Conservation (phyloP, 1,140 invertebrate genomes). For the Zaprionus inermis region DNA sequence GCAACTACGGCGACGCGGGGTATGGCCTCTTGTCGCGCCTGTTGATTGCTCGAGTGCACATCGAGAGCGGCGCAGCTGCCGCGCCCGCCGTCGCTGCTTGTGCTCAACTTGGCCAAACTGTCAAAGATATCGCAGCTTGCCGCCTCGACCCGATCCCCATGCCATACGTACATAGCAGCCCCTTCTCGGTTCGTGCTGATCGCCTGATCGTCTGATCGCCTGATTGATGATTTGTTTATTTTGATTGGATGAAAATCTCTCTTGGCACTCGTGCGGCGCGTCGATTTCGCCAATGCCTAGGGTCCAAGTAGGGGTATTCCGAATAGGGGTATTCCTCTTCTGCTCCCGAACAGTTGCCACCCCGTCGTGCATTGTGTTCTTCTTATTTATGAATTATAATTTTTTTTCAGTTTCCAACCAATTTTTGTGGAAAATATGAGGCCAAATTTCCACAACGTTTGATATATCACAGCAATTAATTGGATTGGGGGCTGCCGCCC, state of each 20-base stretch:
- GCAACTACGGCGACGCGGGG: constrained; percentile 11
- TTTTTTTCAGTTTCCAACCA: constrained; percentile 35
- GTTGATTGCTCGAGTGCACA: constrained; percentile 77
- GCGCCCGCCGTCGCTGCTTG: constrained; percentile 38
- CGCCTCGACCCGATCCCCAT: constrained; percentile 9
- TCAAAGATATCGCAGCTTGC: constrained; percentile 78
- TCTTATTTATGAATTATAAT: constrained; percentile 78
- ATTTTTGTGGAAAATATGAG: constrained; percentile 25
- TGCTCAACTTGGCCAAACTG: constrained; percentile 71
- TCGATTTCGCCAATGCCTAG: constrained; percentile 66
- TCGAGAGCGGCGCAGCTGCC: constrained; percentile 65
- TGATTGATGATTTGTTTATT: constrained; percentile 84
- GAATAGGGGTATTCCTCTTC: constrained; percentile 39
- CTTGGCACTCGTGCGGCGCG: constrained; percentile 56
- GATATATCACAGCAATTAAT: constrained; percentile 63
- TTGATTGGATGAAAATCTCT: constrained; percentile 68
- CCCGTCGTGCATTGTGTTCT: constrained; percentile 55
- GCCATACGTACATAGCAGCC: not conserved
- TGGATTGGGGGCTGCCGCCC: constrained; percentile 32
- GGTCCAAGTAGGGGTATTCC: constrained; percentile 19
- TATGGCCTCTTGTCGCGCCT: constrained; percentile 51
- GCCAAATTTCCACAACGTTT: constrained; percentile 57
- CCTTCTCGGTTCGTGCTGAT: not conserved
- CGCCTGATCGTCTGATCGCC: constrained; percentile 45
- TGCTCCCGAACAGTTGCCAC: no score